A percentile compares a stretch with the other conserved stretches of the same genome.
Evolutionary conservation across 2,888 invertebrate species (phyloP).

Genomic region (Epinotia ramella): DNA sequence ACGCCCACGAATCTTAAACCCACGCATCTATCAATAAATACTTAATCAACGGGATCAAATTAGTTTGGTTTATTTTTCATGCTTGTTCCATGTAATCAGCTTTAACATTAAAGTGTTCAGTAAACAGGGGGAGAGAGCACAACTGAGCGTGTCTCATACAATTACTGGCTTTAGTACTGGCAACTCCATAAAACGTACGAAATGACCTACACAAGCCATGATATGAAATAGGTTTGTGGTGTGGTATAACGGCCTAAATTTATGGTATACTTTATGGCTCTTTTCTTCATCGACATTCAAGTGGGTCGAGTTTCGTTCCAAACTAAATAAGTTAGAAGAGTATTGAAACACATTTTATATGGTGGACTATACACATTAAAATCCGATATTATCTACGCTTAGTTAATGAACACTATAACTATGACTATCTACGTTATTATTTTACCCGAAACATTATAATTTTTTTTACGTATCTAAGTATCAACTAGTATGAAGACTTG

Average conservation of each 20-base stretch:
- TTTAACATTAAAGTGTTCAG: conserved; percentile 30
- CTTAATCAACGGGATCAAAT: conserved; percentile 40
- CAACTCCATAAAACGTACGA: conserved; percentile 38
- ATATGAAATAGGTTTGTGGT: conserved; percentile 48
- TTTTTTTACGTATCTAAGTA: no score
- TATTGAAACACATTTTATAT: conserved; percentile 47
- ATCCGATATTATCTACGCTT: background rate
- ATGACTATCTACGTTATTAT: no score
- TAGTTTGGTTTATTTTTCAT: conserved; percentile 24
- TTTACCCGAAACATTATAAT: no score
- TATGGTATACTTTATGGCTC: conserved; percentile 67
- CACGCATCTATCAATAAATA: conserved; percentile 52
- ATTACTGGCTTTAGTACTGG: conserved; percentile 35
- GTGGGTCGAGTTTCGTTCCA: conserved; percentile 73
- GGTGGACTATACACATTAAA: background rate
- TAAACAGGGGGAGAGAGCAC: conserved; percentile 25
- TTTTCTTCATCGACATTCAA: conserved; percentile 67
- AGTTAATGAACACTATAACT: background rate
- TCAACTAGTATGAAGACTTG: no score
- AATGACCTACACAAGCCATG: conserved; percentile 36
- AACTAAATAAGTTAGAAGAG: conserved; percentile 71
- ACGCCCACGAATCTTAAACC: conserved; percentile 62
- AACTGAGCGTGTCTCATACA: conserved; percentile 32
- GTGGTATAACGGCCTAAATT: conserved; percentile 56
- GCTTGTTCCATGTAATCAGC: conserved; percentile 1